Evolutionary conservation across 2,113 vertebrate species (phyloP).

Genomic region (Mellivora capensis): DNA sequence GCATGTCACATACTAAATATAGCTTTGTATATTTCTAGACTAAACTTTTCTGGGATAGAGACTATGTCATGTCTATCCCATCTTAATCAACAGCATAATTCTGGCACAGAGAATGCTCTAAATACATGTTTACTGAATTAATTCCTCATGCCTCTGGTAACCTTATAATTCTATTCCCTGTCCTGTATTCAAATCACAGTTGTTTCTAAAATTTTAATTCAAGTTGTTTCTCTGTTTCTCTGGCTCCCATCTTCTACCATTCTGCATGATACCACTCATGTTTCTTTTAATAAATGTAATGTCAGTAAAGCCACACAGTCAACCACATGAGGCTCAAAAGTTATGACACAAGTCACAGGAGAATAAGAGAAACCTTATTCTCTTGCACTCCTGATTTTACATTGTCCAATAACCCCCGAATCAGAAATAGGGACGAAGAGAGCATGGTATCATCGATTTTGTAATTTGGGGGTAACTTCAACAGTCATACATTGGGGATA

Average conservation of each 20-base stretch:
- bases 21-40: background rate
- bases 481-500: fast-evolving
- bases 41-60: background rate
- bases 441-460: background rate
- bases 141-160: background rate
- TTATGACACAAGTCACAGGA: background rate
- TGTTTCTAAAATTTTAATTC: background rate
- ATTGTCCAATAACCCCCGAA: background rate
- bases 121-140: background rate
- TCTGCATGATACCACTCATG: background rate
- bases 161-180: background rate
- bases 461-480: background rate
- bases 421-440: background rate
- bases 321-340: background rate
- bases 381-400: background rate
- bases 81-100: background rate
- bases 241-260: background rate
- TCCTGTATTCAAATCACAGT: background rate
- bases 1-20: background rate
- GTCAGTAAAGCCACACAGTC: background rate
- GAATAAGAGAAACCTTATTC: background rate
- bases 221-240: background rate
- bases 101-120: background rate
- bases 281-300: background rate
- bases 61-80: background rate